A percentile compares a stretch with the other conserved stretches of the same genome.
Evolutionary conservation across 2,797 vertebrate genomes (phyloP).

Genomic region (Distichodus sexfasciatus): DNA sequence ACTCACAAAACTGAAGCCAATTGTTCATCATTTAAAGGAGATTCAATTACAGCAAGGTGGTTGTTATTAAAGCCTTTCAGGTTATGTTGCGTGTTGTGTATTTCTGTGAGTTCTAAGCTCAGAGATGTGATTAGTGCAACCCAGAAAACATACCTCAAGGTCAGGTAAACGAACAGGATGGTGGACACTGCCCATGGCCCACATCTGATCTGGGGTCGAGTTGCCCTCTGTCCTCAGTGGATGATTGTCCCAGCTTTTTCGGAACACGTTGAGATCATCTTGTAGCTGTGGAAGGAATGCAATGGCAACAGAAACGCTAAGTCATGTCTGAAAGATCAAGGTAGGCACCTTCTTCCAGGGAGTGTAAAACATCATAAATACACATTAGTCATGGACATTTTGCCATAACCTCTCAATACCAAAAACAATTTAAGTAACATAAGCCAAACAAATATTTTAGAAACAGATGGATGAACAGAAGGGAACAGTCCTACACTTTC

Average conservation of each 20-base stretch:
- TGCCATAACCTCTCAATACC: too few species aligned
- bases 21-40: background rate
- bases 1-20: background rate
- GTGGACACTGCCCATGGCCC: conserved; percentile 1
- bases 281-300: conserved; percentile 2
- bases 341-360: background rate
- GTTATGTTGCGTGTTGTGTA: background rate
- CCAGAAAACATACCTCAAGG: background rate
- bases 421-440: too few species aligned
- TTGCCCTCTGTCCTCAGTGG: conserved; percentile 20
- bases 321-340: conserved; percentile 3
- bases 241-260: conserved; percentile 25
- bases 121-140: too few species aligned
- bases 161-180: background rate
- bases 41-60: background rate
- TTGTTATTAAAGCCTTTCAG: background rate
- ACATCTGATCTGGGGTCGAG: conserved; percentile 30
- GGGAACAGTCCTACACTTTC: too few species aligned
- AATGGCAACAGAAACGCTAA: conserved; percentile 20
- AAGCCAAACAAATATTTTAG: too few species aligned
- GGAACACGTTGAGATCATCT: conserved; percentile 7
- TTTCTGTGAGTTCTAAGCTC: background rate
- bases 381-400: too few species aligned
- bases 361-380: too few species aligned
- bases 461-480: too few species aligned